Percentiles rank a stretch among this genome's conserved stretches.
These are phyloP conservation scores for Lanius collurio DNA, from an alignment of 2,113 vertebrate genomes.

Conservation along the genomic window DNA sequence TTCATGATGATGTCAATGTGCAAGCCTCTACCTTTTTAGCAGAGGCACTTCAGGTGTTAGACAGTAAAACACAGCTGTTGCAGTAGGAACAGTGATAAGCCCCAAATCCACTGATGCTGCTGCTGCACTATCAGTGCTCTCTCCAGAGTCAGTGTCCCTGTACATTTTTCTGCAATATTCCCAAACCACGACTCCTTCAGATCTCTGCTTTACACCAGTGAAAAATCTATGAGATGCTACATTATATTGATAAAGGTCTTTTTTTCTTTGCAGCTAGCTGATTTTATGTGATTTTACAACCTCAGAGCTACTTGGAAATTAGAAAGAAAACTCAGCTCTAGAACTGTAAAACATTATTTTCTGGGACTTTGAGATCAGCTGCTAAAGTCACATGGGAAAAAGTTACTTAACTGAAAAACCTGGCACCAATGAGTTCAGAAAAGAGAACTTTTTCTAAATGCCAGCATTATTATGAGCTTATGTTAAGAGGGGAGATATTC, in stretches of 20 bases:
- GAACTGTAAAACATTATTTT: background rate
- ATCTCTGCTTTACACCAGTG: background rate
- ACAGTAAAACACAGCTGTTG: background rate
- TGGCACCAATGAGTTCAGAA: background rate
- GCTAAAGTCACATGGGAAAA: background rate
- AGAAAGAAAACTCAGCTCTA: background rate
- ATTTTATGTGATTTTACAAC: background rate
- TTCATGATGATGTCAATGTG: background rate
- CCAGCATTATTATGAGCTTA: constrained; percentile 20
- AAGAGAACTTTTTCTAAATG: background rate
- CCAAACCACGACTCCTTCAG: background rate
- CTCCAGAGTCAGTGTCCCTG: background rate
- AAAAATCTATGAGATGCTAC: background rate
- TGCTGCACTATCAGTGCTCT: background rate
- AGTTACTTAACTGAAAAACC: background rate
- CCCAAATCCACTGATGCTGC: background rate
- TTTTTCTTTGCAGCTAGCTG: background rate
- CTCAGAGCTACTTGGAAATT: background rate
- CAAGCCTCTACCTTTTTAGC: background rate
- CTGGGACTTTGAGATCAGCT: background rate
- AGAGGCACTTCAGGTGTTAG: background rate
- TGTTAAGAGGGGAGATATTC: background rate
- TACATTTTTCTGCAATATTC: background rate
- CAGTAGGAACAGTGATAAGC: background rate
- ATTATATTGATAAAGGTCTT: background rate